These are phyloP conservation scores for Nebria salina DNA, from an alignment of 2,888 invertebrate species.

Conservation along the genomic window DNA sequence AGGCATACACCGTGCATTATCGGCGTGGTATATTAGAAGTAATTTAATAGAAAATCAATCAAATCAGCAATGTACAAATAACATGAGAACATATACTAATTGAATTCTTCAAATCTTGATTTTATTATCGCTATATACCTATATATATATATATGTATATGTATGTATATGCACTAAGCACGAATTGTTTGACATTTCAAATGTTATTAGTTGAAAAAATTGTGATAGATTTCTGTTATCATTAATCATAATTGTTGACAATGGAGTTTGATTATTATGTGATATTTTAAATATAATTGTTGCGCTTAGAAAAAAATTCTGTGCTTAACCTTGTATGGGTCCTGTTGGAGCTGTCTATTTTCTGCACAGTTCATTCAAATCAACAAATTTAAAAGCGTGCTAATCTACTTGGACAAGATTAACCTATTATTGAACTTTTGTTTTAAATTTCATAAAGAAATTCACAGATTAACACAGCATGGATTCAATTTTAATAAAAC, in stretches of 20 bases:
- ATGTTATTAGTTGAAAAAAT: not conserved
- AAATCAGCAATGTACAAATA: not conserved
- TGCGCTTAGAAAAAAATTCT: not conserved
- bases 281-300: not conserved
- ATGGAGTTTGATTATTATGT: not conserved
- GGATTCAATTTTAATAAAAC: too few relatives aligned
- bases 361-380: not conserved
- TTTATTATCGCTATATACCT: not conserved
- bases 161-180: not conserved
- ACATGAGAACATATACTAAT: not conserved
- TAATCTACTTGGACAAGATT: too few relatives aligned
- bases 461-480: too few relatives aligned
- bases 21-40: not conserved
- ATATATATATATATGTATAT: not conserved
- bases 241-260: conserved; percentile 1
- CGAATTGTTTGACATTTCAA: conserved; percentile 1
- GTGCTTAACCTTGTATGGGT: not conserved
- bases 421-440: too few relatives aligned
- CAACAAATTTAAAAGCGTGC: too few relatives aligned
- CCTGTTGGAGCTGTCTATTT: not conserved
- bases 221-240: not conserved
- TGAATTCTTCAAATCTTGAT: not conserved
- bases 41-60: conserved; percentile 1
- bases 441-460: too few relatives aligned
- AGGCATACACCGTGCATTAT: not conserved